Base-by-base conservation (phyloP, 2,797 vertebrate genomes). In the Cygnus olor region DNA sequence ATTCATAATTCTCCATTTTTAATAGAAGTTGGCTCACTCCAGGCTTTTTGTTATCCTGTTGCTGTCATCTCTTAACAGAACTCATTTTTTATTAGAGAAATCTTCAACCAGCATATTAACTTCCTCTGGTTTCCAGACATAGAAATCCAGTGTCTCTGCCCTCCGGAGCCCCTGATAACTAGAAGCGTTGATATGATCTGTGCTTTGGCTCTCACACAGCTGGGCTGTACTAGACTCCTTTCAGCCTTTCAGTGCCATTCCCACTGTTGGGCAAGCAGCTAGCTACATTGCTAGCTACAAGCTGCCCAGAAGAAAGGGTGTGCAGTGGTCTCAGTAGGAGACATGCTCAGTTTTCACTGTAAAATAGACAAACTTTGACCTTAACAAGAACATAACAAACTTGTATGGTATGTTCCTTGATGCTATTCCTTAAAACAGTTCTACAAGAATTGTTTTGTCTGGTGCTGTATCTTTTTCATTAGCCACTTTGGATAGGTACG, bases 361-460 rank as follows among this genome's bases (percentile, higher is more conserved):
- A n/a, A 66, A 84, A 79, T 16, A 73, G 44, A 56, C 36, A 81
- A 22, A 47, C 7, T 80, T 88, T 83, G 72, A 78, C 85, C 69
- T 79, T 83, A 83, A 49, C 12, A 76, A 40, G 80, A 76, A 40
- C 57, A 66, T 61, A 85, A 40, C 27, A 73, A 24, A 54, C 42
- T 63, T 47, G 9, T 68, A 32, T 45, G 82, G 18, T 47, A 79
- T 93, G 49, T 86, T 84, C 40, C 54, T 72, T 81, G 45, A 45
- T 34, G 27, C 20, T 80, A 10, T 77, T 77, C 36, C 19, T 70
- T 80, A 32, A 57, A 88, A 47, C 10, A 36, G 38, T 56, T 79
- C n/a, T 63, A 22, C 34, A 30, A 40, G 42, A 56, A n/a, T 70
- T 93, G 73, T 90, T 94, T 80, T 82, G 56, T 89, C 61, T 93